Base-by-base conservation (phyloP, 2,888 invertebrate genomes). In the Troides oblongomaculatus region DNA sequence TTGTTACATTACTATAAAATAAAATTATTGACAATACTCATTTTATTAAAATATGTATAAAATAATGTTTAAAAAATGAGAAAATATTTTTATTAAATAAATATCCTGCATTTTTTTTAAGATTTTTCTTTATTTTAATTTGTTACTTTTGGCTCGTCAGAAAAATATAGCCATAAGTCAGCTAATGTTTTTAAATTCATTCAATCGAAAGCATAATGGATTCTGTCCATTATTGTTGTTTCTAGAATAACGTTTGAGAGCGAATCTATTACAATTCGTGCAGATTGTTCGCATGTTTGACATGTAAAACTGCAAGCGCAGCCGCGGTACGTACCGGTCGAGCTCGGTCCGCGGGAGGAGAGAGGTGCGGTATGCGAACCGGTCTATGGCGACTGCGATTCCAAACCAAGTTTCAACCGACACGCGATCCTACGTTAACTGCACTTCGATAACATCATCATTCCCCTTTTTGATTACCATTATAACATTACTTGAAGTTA, bases 381-480 rank as follows among this genome's bases (percentile, higher is more conserved):
- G 66, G 66, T 66, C 61, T 39, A 60, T 18, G 39, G 25, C 23
- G 61, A 18, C 59, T 66, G 50, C 60, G 17, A 66, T 17, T 58
- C 58, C 57, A 65, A 65, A 58, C 23, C 65, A 23, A 65, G 58
- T 65, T 58, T 65, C 43, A 43, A 17, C 39, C 39, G 17, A 56
- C 65, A 65, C 65, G 30, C 65, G 59, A 65, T 65, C 57, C 6
- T 39, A 12, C 18, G 30, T 30, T 65, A 57, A 65, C 59, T 65
- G 25, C 65, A 25, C 46, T 65, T 25, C 25, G 62, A 65, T 57
- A 14, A 36, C 36, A 64, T 62, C 46, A 39, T 46, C 46, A 63
- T 30, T 57, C 21, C 64, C 36, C 36, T 56, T 21, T 23, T 36
- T 14, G 17, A 36, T 57, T 23, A 23, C 56, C 57, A 17, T 36